Percentiles rank a stretch among this genome's conserved stretches.
phyloP scores from a whole-genome alignment of 2,113 vertebrate genomes.

The Poeciliopsis retropinna region DNA sequence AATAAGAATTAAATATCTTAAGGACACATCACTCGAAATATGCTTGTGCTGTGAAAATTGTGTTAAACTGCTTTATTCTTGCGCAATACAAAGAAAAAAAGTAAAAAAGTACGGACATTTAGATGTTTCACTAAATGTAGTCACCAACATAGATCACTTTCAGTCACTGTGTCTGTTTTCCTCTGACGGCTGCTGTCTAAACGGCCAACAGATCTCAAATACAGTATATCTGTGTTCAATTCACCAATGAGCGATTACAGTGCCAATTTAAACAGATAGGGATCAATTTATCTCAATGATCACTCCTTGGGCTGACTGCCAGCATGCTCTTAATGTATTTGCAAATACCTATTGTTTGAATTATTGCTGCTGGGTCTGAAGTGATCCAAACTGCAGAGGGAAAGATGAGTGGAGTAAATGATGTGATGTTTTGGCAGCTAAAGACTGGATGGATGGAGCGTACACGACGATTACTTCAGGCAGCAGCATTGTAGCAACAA shows the following conservation, averaged over 20 bases:
- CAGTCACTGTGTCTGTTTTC: constrained; percentile 84
- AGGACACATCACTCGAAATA: neutral
- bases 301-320: constrained; percentile 94
- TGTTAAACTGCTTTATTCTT: neutral
- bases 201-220: constrained; percentile 90
- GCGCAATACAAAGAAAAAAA: neutral
- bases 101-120: constrained; percentile 24
- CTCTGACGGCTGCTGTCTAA: constrained; percentile 86
- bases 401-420: constrained; percentile 42
- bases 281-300: constrained; percentile 99
- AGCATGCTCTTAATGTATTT: constrained; percentile 81
- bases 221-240: constrained; percentile 89
- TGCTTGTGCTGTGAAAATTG: neutral
- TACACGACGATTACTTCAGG: constrained; percentile 51
- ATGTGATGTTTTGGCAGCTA: constrained; percentile 59
- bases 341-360: constrained; percentile 72
- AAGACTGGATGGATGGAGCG: constrained; percentile 37
- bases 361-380: constrained; percentile 42
- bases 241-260: constrained; percentile 97
- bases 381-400: constrained; percentile 54
- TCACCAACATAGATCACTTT: constrained; percentile 80
- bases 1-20: neutral
- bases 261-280: constrained; percentile 97
- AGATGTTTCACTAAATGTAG: constrained; percentile 55
- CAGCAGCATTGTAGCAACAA: constrained; percentile 45